Evolutionary conservation across 2,888 invertebrate species (phyloP).

Genomic region (Leucania comma): DNA sequence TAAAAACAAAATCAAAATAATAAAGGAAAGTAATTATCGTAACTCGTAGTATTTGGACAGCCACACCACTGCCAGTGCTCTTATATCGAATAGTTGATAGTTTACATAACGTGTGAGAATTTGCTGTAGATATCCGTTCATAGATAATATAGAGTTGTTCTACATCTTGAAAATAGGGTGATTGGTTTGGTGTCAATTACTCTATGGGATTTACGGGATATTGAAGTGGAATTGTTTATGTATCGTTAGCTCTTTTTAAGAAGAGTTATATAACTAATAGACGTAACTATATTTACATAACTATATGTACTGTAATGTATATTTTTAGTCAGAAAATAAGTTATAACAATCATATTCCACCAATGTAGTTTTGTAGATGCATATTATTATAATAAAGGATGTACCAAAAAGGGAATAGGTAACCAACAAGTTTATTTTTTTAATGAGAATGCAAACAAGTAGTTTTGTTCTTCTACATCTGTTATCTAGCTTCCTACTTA

Average conservation of each 20-base stretch:
- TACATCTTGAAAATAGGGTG: constrained; percentile 41
- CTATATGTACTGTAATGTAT: constrained; percentile 16
- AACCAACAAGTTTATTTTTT: constrained; percentile 42
- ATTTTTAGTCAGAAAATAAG: constrained; percentile 18
- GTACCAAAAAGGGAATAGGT: constrained; percentile 7
- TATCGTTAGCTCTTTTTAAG: constrained; percentile 46
- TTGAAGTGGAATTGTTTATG: constrained; percentile 16
- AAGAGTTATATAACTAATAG: constrained; percentile 28
- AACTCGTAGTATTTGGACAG: constrained; percentile 72
- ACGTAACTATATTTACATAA: too few relatives aligned
- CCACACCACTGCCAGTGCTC: constrained; percentile 83
- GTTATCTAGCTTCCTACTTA: constrained; percentile 38
- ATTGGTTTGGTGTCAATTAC: constrained; percentile 61
- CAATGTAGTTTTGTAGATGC: constrained; percentile 45
- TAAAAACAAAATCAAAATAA: background rate
- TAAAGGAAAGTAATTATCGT: constrained; percentile 51
- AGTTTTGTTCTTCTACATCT: constrained; percentile 48
- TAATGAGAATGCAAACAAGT: constrained; percentile 32
- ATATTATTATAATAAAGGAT: constrained; percentile 28
- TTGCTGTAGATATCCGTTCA: constrained; percentile 65
- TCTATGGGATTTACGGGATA: constrained; percentile 31
- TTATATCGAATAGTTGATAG: constrained; percentile 64
- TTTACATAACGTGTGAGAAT: constrained; percentile 39
- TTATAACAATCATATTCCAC: constrained; percentile 40
- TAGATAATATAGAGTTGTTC: constrained; percentile 53